Conservation (phyloP, 1,140 invertebrate genomes). For the Psilanteris sp. region DNA sequence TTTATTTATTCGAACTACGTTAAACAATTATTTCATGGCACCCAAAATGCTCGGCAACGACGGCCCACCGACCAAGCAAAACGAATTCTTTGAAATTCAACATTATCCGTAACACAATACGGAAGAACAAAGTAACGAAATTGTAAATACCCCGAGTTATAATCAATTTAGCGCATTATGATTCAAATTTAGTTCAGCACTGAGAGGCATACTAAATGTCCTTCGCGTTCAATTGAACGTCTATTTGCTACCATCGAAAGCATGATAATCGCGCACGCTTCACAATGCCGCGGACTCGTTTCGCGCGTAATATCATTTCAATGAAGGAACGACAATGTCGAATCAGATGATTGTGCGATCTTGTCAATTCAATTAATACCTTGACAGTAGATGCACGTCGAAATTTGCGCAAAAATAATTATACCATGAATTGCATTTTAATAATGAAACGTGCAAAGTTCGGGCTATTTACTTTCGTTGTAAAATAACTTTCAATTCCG, state of each 20-base stretch:
- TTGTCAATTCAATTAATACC: conserved; percentile 2
- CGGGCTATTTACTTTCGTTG: conserved; percentile 10
- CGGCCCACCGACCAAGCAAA: not conserved
- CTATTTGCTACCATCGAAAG: conserved; percentile 24
- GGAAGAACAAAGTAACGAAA: conserved; percentile 33
- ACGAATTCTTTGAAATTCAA: conserved; percentile 7
- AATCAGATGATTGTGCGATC: conserved; percentile 7
- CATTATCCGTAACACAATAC: conserved; percentile 25
- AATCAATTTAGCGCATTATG: conserved; percentile 37
- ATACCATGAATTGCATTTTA: conserved; percentile 11
- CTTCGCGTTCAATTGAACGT: conserved; percentile 41
- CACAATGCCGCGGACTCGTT: conserved; percentile 18
- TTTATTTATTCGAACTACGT: conserved; percentile 21
- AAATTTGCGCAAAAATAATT: conserved; percentile 16
- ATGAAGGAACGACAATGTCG: conserved; percentile 10
- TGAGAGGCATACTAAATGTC: conserved; percentile 39
- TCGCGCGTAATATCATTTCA: conserved; percentile 18
- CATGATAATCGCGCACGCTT: conserved; percentile 26
- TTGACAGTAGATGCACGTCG: too few species aligned
- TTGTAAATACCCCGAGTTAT: conserved; percentile 13
- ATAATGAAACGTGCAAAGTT: conserved; percentile 27
- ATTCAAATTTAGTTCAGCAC: conserved; percentile 13
- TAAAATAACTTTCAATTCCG: conserved; percentile 31
- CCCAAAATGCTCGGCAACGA: conserved; percentile 4
- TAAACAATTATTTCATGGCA: conserved; percentile 10